Evolutionary conservation across 2,113 vertebrate genomes (phyloP), one percentile per base, ranked within the genome.

Genomic region (Petaurus breviceps): DNA sequence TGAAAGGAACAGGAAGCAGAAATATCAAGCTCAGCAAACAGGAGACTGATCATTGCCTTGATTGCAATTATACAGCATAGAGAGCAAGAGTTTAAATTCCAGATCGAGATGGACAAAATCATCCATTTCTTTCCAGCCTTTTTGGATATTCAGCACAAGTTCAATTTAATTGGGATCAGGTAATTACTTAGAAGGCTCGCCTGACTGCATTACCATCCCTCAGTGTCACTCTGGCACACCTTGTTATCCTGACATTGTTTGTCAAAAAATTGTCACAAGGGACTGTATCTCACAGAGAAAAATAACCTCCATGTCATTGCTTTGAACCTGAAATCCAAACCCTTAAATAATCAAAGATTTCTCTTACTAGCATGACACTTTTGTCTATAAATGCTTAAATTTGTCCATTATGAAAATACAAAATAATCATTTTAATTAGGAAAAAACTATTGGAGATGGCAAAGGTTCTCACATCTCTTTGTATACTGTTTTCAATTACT

Each of bases 191-290:
- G 97, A 98, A 98, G 97, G 93, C 97, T 98, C 89, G 96, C 97
- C 95, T 95, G 95, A 98, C 93, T 95, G 93, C 96, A 96, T 97
- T 98, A 97, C 96, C 92, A 96, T 98, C 97, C 92, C 93, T 98
- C 96, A 95, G 94, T 97, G 98, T 98, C 95, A 97, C 92, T 98
- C 90, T 95, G 95, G 93, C 91, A 94, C 89, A 98, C 97, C 97
- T 98, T 98, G 98, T 98, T 99, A 98, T 98, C 97, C 96, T 98
- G 95, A 98, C 51, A 37, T 96, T 98, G 97, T 98, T 98, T 98
- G 98, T 98, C 98, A 99, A 98, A 98, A 98, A 98, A 95, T 95
- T 98, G 98, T 99, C 98, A 98, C 94, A 96, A 92, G 94, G 98
- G 94, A 98, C 94, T 96, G 94, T 61, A 8, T 98, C 96, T 98